Evolutionary conservation across 1,140 invertebrate genomes (phyloP).

Genomic region (Paraescarpia echinospica): DNA sequence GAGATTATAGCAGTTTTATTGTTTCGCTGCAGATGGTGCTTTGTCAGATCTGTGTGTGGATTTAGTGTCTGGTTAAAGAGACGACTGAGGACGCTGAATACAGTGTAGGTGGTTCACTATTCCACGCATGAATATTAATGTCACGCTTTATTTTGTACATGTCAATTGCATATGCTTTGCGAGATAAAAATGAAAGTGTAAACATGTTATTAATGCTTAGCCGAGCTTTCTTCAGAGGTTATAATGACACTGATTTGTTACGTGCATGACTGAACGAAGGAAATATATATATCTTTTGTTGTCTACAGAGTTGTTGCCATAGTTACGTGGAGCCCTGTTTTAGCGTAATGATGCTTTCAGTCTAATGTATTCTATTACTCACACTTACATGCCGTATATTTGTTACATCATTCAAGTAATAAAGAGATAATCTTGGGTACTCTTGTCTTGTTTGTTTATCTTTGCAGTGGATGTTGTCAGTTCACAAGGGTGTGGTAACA

Average conservation of each 20-base stretch:
- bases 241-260: not conserved
- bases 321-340: not conserved
- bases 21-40: not conserved
- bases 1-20: not conserved
- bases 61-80: not conserved
- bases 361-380: not conserved
- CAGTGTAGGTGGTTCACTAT: not conserved
- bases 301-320: not conserved
- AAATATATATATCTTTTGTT: constrained; percentile 7
- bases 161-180: not conserved
- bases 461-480: no score
- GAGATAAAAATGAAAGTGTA: not conserved
- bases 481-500: no score
- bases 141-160: not conserved
- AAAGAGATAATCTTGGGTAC: not conserved
- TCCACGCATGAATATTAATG: not conserved
- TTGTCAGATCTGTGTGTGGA: not conserved
- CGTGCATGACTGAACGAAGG: not conserved
- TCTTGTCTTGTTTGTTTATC: not conserved
- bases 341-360: not conserved
- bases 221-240: not conserved
- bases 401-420: constrained; percentile 6
- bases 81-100: not conserved
- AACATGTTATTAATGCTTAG: constrained; percentile 1
- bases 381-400: not conserved